Conservation (phyloP, 2,888 invertebrate genomes). For the Noctua janthe region DNA sequence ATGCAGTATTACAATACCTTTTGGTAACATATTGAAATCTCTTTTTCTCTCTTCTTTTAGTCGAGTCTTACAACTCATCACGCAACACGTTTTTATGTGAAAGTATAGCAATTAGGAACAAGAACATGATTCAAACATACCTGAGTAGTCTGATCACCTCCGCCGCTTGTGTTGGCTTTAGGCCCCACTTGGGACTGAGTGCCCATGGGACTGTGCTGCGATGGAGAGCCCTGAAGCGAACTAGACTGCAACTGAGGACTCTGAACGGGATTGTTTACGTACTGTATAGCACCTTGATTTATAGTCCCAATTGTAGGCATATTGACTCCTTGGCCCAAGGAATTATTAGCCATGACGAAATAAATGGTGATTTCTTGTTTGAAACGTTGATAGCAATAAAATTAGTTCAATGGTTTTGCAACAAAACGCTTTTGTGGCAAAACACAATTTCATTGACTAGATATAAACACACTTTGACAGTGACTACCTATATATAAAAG, state of each 20-base stretch:
- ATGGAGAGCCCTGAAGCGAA: conserved; percentile 85
- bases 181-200: conserved; percentile 78
- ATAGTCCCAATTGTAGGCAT: conserved; percentile 83
- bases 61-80: neutral
- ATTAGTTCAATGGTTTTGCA: neutral
- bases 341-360: conserved; percentile 76
- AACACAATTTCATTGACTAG: conserved; percentile 16
- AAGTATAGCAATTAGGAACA: neutral
- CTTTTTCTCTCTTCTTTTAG: neutral
- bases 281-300: conserved; percentile 83
- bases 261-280: conserved; percentile 83
- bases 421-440: conserved; percentile 28
- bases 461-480: neutral
- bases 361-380: conserved; percentile 25
- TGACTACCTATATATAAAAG: too few relatives aligned
- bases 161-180: conserved; percentile 76
- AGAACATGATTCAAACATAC: conserved; percentile 64
- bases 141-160: conserved; percentile 81
- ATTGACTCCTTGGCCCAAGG: conserved; percentile 77
- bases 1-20: neutral
- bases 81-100: neutral
- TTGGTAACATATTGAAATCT: neutral
- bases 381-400: neutral
- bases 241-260: conserved; percentile 84
- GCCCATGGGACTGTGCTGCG: conserved; percentile 88